phyloP scores from a whole-genome alignment of 1,140 invertebrate genomes.

The Coptotermes formosanus region DNA sequence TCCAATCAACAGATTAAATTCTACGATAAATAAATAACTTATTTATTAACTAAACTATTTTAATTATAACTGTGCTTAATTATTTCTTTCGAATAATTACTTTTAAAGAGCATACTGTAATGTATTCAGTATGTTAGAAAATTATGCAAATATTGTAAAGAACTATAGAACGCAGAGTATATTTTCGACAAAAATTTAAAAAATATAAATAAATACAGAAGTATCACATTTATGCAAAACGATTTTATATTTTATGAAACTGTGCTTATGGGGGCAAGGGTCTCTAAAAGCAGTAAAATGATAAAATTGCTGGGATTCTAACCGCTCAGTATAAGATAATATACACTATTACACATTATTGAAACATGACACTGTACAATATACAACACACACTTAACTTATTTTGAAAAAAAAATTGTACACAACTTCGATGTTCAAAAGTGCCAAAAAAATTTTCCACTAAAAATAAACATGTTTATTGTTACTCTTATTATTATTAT shows the following conservation, averaged over 20 bases:
- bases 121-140: not conserved
- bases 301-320: not conserved
- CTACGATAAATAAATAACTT: no score
- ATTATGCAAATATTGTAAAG: no score
- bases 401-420: not conserved
- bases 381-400: not conserved
- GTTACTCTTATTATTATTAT: not conserved
- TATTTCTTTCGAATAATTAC: no score
- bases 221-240: not conserved
- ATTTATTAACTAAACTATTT: no score
- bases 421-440: not conserved
- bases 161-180: not conserved
- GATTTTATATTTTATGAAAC: not conserved
- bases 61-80: no score
- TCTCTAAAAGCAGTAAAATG: not conserved
- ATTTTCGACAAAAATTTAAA: not conserved
- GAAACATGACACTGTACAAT: not conserved
- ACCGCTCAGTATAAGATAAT: not conserved
- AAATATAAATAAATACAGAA: not conserved
- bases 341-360: not conserved
- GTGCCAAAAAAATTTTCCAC: not conserved
- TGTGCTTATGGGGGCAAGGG: no score
- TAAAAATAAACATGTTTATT: not conserved
- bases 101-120: not conserved
- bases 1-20: no score